Evolutionary conservation across 2,888 invertebrate genomes (phyloP).

Genomic region (Keiferia lycopersicella): DNA sequence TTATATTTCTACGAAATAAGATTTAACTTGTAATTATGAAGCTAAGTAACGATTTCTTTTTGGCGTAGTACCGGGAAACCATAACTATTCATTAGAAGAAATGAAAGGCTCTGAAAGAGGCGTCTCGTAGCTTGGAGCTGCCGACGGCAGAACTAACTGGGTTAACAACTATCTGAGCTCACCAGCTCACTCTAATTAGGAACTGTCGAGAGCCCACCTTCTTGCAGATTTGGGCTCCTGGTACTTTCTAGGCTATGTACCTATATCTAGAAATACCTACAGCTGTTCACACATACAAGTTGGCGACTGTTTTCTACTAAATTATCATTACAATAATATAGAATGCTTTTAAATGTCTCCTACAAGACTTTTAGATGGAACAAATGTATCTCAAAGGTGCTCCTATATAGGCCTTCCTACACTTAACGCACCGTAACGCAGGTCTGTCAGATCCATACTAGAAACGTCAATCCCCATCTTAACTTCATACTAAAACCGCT

Average conservation of each 20-base stretch:
- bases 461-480: too few species aligned
- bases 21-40: too few species aligned
- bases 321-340: too few species aligned
- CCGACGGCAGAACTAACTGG: slow-evolving; percentile 37
- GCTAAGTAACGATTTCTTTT: neutral
- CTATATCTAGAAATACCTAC: neutral
- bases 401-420: too few species aligned
- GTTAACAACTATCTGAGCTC: slow-evolving; percentile 30
- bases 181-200: slow-evolving; percentile 31
- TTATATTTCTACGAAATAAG: too few species aligned
- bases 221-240: slow-evolving; percentile 42
- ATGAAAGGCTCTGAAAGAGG: slow-evolving; percentile 47
- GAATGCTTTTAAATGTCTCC: neutral
- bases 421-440: too few species aligned
- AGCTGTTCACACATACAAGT: too few species aligned
- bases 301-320: too few species aligned
- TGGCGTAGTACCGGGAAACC: slow-evolving; percentile 25
- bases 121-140: slow-evolving; percentile 34
- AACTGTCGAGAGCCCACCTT: slow-evolving; percentile 38
- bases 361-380: too few species aligned
- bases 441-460: too few species aligned
- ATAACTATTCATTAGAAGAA: slow-evolving; percentile 45
- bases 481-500: too few species aligned
- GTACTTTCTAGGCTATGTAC: slow-evolving; percentile 26
- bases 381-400: too few species aligned